These are phyloP conservation scores for Cossypha dichroa DNA, from an alignment of 2,797 vertebrate species.

Conservation along the genomic window DNA sequence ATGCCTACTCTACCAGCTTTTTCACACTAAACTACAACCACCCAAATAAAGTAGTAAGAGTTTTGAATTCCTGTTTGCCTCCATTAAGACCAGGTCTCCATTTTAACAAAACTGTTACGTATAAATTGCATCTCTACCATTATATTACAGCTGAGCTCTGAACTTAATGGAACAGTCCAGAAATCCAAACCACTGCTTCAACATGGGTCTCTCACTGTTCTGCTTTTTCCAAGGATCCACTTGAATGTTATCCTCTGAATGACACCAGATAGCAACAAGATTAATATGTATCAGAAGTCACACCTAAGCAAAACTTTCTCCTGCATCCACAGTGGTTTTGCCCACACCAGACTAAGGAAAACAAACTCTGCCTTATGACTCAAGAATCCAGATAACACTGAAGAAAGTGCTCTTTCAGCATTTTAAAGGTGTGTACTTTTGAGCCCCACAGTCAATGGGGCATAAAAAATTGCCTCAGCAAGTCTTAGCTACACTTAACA, in stretches of 20 bases:
- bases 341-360: not conserved
- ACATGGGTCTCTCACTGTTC: not conserved
- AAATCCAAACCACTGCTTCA: not conserved
- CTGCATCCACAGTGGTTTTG: not conserved
- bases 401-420: not conserved
- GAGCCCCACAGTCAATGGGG: not conserved
- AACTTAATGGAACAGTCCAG: not conserved
- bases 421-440: not conserved
- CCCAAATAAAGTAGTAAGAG: accelerated
- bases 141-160: not conserved
- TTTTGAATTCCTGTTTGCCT: not conserved
- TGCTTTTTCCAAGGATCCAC: not conserved
- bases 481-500: not conserved
- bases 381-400: not conserved
- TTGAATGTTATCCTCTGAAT: not conserved
- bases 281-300: not conserved
- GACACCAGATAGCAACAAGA: not conserved
- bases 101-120: not conserved
- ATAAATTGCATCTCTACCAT: not conserved
- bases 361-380: not conserved
- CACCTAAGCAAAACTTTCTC: not conserved
- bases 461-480: not conserved
- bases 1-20: not conserved
- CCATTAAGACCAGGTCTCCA: not conserved
- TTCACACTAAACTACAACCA: not conserved